Conservation (phyloP, 2,797 vertebrate species). For the Apogon hyalosoma region DNA sequence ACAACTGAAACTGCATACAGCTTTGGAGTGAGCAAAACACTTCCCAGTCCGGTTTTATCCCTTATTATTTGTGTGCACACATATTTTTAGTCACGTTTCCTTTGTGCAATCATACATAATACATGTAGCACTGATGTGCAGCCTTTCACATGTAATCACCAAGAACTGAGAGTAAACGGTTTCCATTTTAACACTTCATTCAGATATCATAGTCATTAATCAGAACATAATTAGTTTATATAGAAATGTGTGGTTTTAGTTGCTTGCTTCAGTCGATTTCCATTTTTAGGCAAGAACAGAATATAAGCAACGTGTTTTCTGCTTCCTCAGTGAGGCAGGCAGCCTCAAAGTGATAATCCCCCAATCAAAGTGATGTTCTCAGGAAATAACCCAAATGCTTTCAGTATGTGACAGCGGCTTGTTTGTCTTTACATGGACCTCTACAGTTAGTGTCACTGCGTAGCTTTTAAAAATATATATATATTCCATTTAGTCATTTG, state of each 20-base stretch:
- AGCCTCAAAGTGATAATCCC: constrained; percentile 45
- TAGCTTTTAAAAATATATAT: constrained; percentile 46
- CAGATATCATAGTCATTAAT: background rate
- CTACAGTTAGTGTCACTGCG: constrained; percentile 28
- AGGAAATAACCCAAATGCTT: constrained; percentile 61
- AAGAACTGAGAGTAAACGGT: background rate
- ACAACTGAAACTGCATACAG: constrained; percentile 19
- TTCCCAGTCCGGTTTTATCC: constrained; percentile 19
- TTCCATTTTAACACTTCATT: constrained; percentile 8
- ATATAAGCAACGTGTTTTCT: constrained; percentile 56
- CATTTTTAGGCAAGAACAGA: constrained; percentile 27
- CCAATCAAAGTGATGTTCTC: constrained; percentile 52
- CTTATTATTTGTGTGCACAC: constrained; percentile 19
- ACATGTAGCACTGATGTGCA: constrained; percentile 7
- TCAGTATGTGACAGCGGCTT: constrained; percentile 44
- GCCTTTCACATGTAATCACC: constrained; percentile 5
- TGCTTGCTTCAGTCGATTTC: constrained; percentile 1
- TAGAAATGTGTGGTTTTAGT: constrained; percentile 8
- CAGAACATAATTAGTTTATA: background rate
- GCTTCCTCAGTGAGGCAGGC: constrained; percentile 34
- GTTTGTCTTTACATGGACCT: constrained; percentile 20
- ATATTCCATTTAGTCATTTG: too few species aligned
- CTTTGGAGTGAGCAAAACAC: background rate
- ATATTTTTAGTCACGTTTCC: constrained; percentile 12
- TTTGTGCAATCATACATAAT: background rate